Conservation (phyloP, 2,113 vertebrate species). For the human region DNA sequence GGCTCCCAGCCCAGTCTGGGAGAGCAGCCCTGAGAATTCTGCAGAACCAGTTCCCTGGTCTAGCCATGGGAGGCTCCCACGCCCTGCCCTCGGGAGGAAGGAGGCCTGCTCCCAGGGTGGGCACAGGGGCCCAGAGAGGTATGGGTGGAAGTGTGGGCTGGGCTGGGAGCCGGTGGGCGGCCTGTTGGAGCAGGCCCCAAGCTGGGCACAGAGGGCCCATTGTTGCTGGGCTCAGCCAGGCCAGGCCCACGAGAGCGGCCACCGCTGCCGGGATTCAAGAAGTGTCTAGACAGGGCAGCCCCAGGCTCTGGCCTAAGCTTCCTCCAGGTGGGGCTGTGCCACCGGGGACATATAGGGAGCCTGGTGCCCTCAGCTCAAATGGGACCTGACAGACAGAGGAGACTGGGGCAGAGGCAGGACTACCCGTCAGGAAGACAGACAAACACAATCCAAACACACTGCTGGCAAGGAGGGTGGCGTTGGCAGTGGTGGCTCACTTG, state of each 20-base stretch:
- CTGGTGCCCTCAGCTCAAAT: not conserved
- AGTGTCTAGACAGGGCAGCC: conserved; percentile 65
- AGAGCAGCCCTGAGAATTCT: conserved; percentile 77
- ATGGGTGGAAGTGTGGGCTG: conserved; percentile 35
- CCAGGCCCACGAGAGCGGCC: not conserved
- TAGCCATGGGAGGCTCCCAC: conserved; percentile 31
- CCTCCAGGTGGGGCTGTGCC: not conserved
- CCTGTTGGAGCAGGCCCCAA: conserved; percentile 56
- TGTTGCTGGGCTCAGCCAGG: conserved; percentile 62
- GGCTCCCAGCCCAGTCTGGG: conserved; percentile 36
- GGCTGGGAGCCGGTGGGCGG: conserved; percentile 55
- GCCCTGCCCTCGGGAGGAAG: conserved; percentile 79
- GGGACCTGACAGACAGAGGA: not conserved
- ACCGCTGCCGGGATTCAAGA: conserved; percentile 7
- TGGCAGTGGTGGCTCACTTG: not conserved
- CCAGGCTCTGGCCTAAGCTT: conserved; percentile 16
- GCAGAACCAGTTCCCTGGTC: conserved; percentile 85
- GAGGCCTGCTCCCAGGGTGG: conserved; percentile 86
- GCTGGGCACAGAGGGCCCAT: conserved; percentile 74
- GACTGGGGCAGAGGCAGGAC: not conserved
- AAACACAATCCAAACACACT: not conserved
- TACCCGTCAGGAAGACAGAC: not conserved
- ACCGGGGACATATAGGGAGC: not conserved
- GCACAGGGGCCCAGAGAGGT: conserved; percentile 42
- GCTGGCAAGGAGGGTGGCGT: not conserved